Conservation (phyloP, 2,797 vertebrate species). For the Austrolebias charrua region DNA sequence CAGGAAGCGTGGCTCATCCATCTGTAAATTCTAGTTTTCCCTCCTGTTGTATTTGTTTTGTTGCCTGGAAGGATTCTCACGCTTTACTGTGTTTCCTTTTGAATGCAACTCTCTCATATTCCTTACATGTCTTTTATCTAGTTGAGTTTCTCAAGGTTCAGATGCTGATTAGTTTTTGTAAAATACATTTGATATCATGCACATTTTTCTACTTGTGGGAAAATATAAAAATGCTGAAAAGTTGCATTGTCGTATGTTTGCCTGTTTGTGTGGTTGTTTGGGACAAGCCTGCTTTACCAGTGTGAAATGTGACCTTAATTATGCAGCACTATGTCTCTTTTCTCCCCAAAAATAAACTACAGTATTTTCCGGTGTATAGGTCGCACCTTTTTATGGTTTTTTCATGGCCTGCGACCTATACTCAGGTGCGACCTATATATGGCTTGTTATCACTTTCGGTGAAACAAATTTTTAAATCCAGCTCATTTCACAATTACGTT, state of each 20-base stretch:
- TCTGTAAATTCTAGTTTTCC: conserved; percentile 11
- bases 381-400: too few relatives aligned
- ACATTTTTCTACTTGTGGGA: too few relatives aligned
- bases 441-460: too few relatives aligned
- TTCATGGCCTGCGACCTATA: too few relatives aligned
- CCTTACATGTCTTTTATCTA: not conserved
- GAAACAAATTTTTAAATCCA: too few relatives aligned
- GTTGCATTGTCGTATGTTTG: conserved; percentile 1
- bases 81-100: not conserved
- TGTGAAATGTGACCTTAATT: not conserved
- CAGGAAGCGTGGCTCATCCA: conserved; percentile 3
- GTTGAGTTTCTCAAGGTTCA: not conserved
- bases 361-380: too few relatives aligned
- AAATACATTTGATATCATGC: too few relatives aligned
- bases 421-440: too few relatives aligned
- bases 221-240: not conserved
- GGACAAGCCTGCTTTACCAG: not conserved
- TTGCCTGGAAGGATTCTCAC: conserved; percentile 6
- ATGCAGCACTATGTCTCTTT: conserved; percentile 1
- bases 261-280: conserved; percentile 1
- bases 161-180: not conserved
- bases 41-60: conserved; percentile 14
- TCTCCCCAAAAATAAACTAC: too few relatives aligned
- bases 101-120: not conserved
- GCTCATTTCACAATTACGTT: too few relatives aligned